A percentile compares a stretch with the other conserved stretches of the same genome.
These are phyloP conservation scores for Microcebus lehilahytsara DNA, from an alignment of 2,113 vertebrate species.

Conservation along the genomic window DNA sequence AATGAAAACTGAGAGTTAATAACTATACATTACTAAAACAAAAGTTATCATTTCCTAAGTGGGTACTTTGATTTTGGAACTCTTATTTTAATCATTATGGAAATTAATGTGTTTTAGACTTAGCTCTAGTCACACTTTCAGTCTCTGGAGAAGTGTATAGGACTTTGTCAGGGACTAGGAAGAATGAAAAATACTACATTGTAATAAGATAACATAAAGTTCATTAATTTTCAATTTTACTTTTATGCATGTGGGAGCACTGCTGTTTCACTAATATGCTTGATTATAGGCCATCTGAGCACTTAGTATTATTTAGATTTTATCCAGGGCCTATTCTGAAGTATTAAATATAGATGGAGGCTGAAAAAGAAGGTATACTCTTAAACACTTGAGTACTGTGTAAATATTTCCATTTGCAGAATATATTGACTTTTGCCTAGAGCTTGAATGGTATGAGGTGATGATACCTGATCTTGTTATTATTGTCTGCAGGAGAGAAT, in stretches of 20 bases:
- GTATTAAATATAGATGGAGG: background rate
- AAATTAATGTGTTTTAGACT: constrained; percentile 16
- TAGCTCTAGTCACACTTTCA: background rate
- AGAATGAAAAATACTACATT: background rate
- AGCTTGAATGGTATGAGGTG: background rate
- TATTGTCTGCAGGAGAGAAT: background rate
- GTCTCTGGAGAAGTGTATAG: constrained; percentile 1
- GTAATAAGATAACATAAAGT: background rate
- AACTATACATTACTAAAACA: background rate
- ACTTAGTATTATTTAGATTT: constrained; percentile 45
- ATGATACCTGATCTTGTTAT: background rate
- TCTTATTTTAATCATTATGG: background rate
- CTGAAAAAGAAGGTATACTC: background rate
- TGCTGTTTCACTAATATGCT: background rate
- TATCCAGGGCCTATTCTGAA: constrained; percentile 9
- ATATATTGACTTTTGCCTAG: background rate
- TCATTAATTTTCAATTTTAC: constrained; percentile 26
- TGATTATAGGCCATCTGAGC: background rate
- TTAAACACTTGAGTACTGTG: background rate
- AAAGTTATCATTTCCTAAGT: constrained; percentile 9
- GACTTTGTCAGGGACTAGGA: background rate
- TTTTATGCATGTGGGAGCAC: background rate
- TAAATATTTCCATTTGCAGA: background rate
- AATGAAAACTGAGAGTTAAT: background rate
- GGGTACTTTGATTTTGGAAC: background rate